Evolutionary conservation across 2,888 invertebrate species (phyloP), one percentile per base, ranked within the genome.

Genomic region (Malthinus seriepunctatus): DNA sequence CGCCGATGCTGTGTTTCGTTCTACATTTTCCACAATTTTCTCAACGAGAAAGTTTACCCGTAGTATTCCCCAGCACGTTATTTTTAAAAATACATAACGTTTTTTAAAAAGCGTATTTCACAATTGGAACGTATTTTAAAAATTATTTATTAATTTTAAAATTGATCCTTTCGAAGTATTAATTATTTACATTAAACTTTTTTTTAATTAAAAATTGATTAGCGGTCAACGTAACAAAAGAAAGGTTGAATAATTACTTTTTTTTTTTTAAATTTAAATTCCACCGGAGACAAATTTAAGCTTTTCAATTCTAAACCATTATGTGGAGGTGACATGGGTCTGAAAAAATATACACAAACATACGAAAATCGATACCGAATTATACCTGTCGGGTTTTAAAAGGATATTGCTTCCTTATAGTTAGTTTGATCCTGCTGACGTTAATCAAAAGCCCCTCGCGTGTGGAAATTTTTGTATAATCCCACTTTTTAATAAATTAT

Each of bases 41-140:
- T 73, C 71, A 71, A 71, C 68, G 60, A 59, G 59, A 59, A 58
- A 23, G 32, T 35, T 38, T 45, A 32, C 31, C 46, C 33, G 63
- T 66, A 69, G 63, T 70, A 71, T 73, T 71, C 71, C 62, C 45
- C 53, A 63, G 63, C 72, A 72, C 69, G 70, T 56, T 32, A 37
- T 37, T 33, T 44, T 48, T 56, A 37, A 44, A 57, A 57, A 57
- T 44, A 46, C 15, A 48, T 37, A 49, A 44, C 33, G 7, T 35
- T 46, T 53, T 44, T 14, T 11, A 44, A 50, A 56, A 56, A 39
- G 23, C 6, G 15, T 23, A 15, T 15, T 42, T n/a, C 9, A 15
- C 10, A 2, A 9, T 1, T 23, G 14, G 6, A 15, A 3, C 3
- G 14, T 23, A 23, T 23, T 23, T 23, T 5, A 23, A 23, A 23